A percentile compares a stretch with the other conserved stretches of the same genome.
These are phyloP conservation scores for Amblyteles armatorius DNA, from an alignment of 2,888 invertebrate genomes.

Conservation along the genomic window DNA sequence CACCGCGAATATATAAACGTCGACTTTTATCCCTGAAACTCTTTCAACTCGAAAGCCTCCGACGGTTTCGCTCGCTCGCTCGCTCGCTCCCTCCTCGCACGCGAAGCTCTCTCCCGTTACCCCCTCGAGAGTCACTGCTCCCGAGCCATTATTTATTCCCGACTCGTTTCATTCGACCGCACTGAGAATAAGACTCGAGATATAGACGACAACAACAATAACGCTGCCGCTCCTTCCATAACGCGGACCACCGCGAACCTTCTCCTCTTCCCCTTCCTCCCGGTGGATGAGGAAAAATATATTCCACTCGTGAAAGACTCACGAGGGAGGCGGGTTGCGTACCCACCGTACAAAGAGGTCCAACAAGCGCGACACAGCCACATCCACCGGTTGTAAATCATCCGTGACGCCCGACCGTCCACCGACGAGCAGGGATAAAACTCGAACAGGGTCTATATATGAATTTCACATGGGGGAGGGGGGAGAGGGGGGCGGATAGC, in stretches of 20 bases:
- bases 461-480: conserved; percentile 56
- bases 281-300: conserved; percentile 18
- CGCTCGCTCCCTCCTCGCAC: conserved; percentile 12
- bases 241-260: too few species aligned
- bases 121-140: conserved; percentile 44
- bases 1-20: conserved; percentile 53
- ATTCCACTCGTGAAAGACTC: not conserved
- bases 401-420: conserved; percentile 35
- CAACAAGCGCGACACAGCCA: conserved; percentile 26
- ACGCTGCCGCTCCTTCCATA: conserved; percentile 14
- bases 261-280: too few species aligned
- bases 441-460: conserved; percentile 48
- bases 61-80: conserved; percentile 7
- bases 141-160: conserved; percentile 65
- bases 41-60: conserved; percentile 51
- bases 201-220: conserved; percentile 54
- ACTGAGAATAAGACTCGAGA: conserved; percentile 53
- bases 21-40: conserved; percentile 59
- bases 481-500: conserved; percentile 29
- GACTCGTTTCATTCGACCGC: conserved; percentile 58
- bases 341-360: not conserved
- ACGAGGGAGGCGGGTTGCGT: conserved; percentile 24
- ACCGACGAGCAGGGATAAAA: conserved; percentile 47
- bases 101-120: not conserved
- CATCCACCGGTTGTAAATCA: conserved; percentile 61